Evolutionary conservation across 2,797 vertebrate species (phyloP), one percentile per base, ranked within the genome.

Genomic region (Pseudochaenichthys georgianus): DNA sequence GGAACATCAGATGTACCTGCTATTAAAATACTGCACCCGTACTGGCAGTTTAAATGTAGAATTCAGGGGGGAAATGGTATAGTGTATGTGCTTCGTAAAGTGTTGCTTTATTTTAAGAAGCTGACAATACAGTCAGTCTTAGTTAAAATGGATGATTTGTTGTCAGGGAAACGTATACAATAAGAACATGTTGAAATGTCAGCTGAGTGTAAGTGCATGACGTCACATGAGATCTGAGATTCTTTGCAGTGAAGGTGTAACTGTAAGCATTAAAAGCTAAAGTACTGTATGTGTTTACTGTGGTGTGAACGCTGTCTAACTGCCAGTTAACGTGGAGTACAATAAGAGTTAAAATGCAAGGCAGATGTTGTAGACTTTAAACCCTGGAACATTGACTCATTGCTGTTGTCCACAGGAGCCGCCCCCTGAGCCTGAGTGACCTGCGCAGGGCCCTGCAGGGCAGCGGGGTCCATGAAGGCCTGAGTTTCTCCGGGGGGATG

Each of bases 371-470:
- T 11, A 1, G 54, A 23, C 21, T 57, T 13, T 7, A 10, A 19
- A 41, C 34, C 16, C 17, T 2, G 7, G 23, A 9, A 21, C 41
- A 42, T 41, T 17, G 5, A 9, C 28, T 1, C 0, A 0, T 0
- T 16, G 48, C n/a, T 78, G 15, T 80, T 48, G 17, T 81, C 17
- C n/a, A 67, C 87, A 99, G 98, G 85, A 96, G 85, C 60, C 92
- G 95, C 13, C 97, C 98, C 0, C 94, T 99, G 81, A 97, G 95
- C 43, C 90, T 98, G 64, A 87, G 92, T 71, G 98, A 99, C 91
- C 95, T 99, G 75, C 82, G 96, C 86, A 94, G 95, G 88, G 93
- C 95, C 12, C 81, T 96, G 90, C 96, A 96, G 79, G 95, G 94
- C 28, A 51, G 95, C 1, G 91, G 92, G 21, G 92, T 89, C 31